Evolutionary conservation across 2,888 invertebrate genomes (phyloP), one percentile per base, ranked within the genome.

Genomic region (Arge pagana): DNA sequence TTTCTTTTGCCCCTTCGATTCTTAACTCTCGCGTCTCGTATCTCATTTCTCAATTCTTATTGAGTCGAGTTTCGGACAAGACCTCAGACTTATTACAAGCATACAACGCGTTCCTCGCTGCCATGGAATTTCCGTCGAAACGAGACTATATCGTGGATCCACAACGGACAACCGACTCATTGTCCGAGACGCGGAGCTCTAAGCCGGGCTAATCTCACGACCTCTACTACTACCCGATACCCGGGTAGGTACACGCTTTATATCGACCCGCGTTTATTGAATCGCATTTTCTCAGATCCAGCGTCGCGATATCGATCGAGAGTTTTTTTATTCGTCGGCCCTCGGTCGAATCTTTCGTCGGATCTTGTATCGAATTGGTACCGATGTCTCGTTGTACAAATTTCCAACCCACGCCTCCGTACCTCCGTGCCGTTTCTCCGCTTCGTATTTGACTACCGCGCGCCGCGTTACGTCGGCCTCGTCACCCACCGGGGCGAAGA

Each of bases 351-450:
- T 60, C 60, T 60, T 51, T 51, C 26, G 55, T 55, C 40, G 59
- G 61, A 63, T 62, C 64, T 62, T 58, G 66, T 61, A 62, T 57
- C 64, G 66, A 65, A 66, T 67, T 64, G 62, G 64, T 65, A 64
- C 64, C 60, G 63, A 63, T 63, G 63, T 64, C 63, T 63, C 63
- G 61, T 65, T 62, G 65, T 65, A 67, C 66, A 67, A 67, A 67
- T 67, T 67, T 67, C 62, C 63, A 50, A 18, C 30, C 28, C 15
- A 28, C 40, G 31, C 7, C n/a, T 48, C 23, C 11, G 36, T 11
- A 26, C 16, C 10, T 36, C 23, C 37, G 43, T 52, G 35, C 15
- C 40, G 33, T 41, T 8, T 50, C 23, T 30, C 24, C 43, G 42
- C 24, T 51, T 30, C 30, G 23, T 41, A 48, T 50, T 48, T 48